These are phyloP conservation scores for Girardinus metallicus DNA, from an alignment of 2,797 vertebrate genomes.

Conservation along the genomic window DNA sequence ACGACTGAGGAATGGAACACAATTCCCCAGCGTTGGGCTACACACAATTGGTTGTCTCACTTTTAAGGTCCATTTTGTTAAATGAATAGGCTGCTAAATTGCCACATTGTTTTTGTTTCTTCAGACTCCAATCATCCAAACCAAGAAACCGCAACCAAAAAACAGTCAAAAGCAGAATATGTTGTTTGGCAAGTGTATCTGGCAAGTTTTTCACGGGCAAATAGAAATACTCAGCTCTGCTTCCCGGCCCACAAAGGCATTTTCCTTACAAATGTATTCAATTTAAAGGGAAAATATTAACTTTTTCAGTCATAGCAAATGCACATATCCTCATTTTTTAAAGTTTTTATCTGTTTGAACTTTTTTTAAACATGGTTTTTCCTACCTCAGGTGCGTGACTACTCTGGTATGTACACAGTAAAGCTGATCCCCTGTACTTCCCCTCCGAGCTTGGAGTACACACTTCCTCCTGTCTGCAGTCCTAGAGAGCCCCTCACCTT, in stretches of 20 bases:
- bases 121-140: background rate
- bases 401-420: slow-evolving; percentile 92
- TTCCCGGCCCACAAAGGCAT: background rate
- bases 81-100: background rate
- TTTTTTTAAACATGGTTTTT: background rate
- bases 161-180: background rate
- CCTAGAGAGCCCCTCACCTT: slow-evolving; percentile 91
- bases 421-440: slow-evolving; percentile 90
- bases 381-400: slow-evolving; percentile 88
- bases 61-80: background rate
- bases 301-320: background rate
- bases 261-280: background rate
- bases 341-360: background rate
- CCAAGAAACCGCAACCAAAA: background rate
- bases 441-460: slow-evolving; percentile 84
- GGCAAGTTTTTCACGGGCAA: background rate
- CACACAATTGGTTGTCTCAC: background rate
- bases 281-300: background rate
- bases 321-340: background rate
- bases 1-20: background rate
- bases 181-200: background rate
- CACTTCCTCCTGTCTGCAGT: slow-evolving; percentile 87
- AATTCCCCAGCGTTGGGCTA: background rate
- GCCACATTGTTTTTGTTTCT: background rate
- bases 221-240: background rate